These are phyloP conservation scores for Agonopterix subpropinquella DNA, from an alignment of 2,888 invertebrate genomes.

Conservation along the genomic window DNA sequence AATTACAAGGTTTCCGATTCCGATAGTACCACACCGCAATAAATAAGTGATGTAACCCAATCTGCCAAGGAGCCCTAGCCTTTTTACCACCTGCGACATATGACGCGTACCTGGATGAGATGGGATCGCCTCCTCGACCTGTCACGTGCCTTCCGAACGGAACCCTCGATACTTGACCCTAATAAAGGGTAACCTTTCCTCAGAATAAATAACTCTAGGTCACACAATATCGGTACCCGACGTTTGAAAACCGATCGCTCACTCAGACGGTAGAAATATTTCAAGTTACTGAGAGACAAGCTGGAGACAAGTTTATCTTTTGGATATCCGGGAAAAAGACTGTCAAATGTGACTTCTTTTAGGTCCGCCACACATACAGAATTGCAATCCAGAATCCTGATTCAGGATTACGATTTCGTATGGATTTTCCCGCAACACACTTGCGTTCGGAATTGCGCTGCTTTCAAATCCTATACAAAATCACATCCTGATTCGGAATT, in stretches of 20 bases:
- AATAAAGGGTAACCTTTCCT: slow-evolving; percentile 26
- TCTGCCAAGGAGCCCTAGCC: slow-evolving; percentile 19
- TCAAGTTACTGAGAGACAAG: not conserved
- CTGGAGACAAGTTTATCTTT: not conserved
- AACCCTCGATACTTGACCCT: slow-evolving; percentile 32
- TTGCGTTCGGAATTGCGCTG: too few relatives aligned
- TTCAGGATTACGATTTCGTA: too few relatives aligned
- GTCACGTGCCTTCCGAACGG: slow-evolving; percentile 21
- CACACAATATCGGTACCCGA: slow-evolving; percentile 14
- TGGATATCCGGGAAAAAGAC: too few relatives aligned
- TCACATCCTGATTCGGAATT: too few relatives aligned
- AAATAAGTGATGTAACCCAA: slow-evolving; percentile 5
- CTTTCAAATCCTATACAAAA: too few relatives aligned
- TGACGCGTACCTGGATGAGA: slow-evolving; percentile 23
- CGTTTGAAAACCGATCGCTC: not conserved
- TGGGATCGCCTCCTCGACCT: slow-evolving; percentile 10
- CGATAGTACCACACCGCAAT: not conserved
- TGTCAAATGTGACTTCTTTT: too few relatives aligned
- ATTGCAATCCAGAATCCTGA: too few relatives aligned
- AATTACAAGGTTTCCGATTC: too few relatives aligned
- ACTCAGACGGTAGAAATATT: not conserved
- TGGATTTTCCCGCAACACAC: too few relatives aligned
- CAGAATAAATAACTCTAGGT: slow-evolving; percentile 18
- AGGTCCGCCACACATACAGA: too few relatives aligned
- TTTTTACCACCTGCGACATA: slow-evolving; percentile 38